Evolutionary conservation across 2,888 invertebrate genomes (phyloP).

Genomic region (Pseudanteris insignis): DNA sequence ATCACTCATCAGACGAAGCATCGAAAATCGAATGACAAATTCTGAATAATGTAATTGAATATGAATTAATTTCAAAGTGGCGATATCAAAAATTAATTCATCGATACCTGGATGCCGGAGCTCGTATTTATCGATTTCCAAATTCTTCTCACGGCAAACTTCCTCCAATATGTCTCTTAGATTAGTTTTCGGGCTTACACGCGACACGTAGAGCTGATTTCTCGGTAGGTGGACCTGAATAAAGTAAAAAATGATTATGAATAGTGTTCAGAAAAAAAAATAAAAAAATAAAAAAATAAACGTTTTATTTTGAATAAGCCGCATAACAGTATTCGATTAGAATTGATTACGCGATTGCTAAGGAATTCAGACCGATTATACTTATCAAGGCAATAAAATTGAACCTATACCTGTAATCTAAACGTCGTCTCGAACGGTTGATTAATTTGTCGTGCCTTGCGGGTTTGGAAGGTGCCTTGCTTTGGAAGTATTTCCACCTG

Average conservation of each 20-base stretch:
- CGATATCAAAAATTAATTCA: no score
- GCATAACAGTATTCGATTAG: neutral
- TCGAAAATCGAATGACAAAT: no score
- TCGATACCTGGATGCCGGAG: slow-evolving; percentile 77
- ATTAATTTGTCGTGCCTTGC: slow-evolving; percentile 61
- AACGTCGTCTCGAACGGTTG: slow-evolving; percentile 74
- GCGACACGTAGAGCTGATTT: slow-evolving; percentile 80
- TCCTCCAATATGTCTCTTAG: slow-evolving; percentile 76
- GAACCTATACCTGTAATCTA: slow-evolving; percentile 67
- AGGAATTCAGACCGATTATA: neutral
- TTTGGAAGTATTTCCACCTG: slow-evolving; percentile 64
- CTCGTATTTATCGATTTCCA: slow-evolving; percentile 78
- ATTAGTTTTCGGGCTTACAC: slow-evolving; percentile 76
- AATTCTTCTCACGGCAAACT: slow-evolving; percentile 80
- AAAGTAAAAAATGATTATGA: neutral
- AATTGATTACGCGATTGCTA: no score
- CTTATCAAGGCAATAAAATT: neutral
- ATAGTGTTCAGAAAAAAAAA: no score
- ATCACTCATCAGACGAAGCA: no score
- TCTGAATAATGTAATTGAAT: no score
- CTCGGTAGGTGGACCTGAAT: slow-evolving; percentile 76
- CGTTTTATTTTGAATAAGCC: neutral
- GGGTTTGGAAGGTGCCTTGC: slow-evolving; percentile 57
- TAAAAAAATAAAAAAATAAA: no score
- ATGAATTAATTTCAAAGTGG: no score